phyloP scores from a whole-genome alignment of 1,140 invertebrate genomes.

The Xylocopa sonorina region DNA sequence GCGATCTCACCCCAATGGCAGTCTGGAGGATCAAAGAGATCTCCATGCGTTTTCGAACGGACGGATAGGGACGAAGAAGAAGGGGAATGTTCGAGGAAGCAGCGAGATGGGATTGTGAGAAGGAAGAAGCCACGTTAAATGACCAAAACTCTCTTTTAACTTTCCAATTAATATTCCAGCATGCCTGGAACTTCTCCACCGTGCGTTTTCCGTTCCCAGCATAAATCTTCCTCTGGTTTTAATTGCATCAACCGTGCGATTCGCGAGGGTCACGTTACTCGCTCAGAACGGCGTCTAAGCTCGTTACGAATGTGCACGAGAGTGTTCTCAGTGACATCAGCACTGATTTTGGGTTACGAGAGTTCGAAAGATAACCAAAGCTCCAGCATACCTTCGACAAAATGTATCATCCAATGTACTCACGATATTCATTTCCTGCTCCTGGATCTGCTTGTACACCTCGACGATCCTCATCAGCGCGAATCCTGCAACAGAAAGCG shows the following conservation, averaged over 20 bases:
- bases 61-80: neutral
- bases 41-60: conserved; percentile 33
- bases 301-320: conserved; percentile 27
- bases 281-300: no score
- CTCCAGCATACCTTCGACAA: no score
- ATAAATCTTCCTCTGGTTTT: conserved; percentile 70
- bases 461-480: conserved; percentile 95
- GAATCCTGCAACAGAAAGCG: conserved; percentile 87
- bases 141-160: conserved; percentile 71
- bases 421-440: conserved; percentile 96
- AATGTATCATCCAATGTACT: no score
- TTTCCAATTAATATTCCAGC: conserved; percentile 75
- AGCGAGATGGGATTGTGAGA: neutral
- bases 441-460: conserved; percentile 95
- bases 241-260: conserved; percentile 70
- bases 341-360: conserved; percentile 47
- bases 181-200: conserved; percentile 25
- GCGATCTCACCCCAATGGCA: conserved; percentile 56
- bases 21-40: conserved; percentile 60
- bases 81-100: neutral
- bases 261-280: no score
- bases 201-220: conserved; percentile 43
- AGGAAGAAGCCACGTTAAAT: conserved; percentile 33
- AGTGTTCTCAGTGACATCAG: conserved; percentile 33
- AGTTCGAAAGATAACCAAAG: no score